phyloP scores from a whole-genome alignment of 1,140 invertebrate genomes.

The Bradysia coprophila region DNA sequence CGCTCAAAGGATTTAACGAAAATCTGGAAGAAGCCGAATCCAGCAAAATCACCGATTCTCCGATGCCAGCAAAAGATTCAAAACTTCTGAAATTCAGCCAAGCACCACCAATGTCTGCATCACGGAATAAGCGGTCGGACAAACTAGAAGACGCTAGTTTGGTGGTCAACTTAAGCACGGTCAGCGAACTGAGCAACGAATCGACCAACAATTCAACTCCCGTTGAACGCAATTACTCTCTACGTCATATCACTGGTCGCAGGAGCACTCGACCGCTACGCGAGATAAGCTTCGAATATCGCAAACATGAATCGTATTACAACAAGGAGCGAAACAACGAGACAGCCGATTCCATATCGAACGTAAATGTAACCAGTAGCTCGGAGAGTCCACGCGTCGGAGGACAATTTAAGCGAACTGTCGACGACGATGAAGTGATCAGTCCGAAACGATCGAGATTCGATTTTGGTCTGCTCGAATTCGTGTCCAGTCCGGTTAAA shows the following conservation, averaged over 20 bases:
- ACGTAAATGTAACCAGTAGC: constrained; percentile 20
- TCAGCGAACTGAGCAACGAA: background rate
- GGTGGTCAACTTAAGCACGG: background rate
- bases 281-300: constrained; percentile 10
- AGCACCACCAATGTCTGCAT: background rate
- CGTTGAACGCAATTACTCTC: background rate
- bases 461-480: constrained; percentile 13
- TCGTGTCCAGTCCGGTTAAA: constrained; percentile 13
- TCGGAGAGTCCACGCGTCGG: constrained; percentile 19
- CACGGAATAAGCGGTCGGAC: background rate
- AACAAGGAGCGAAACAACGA: constrained; percentile 16
- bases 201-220: background rate
- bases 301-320: constrained; percentile 11
- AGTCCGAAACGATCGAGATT: constrained; percentile 18
- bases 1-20: background rate
- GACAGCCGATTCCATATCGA: constrained; percentile 11
- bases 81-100: background rate
- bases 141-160: background rate
- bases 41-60: background rate
- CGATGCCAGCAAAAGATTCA: background rate
- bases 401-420: constrained; percentile 10
- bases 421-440: constrained; percentile 5
- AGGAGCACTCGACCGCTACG: constrained; percentile 13
- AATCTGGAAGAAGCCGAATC: background rate
- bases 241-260: constrained; percentile 13